These are phyloP conservation scores for Gallinago undulata DNA, from an alignment of 2,113 vertebrate genomes.

Conservation along the genomic window DNA sequence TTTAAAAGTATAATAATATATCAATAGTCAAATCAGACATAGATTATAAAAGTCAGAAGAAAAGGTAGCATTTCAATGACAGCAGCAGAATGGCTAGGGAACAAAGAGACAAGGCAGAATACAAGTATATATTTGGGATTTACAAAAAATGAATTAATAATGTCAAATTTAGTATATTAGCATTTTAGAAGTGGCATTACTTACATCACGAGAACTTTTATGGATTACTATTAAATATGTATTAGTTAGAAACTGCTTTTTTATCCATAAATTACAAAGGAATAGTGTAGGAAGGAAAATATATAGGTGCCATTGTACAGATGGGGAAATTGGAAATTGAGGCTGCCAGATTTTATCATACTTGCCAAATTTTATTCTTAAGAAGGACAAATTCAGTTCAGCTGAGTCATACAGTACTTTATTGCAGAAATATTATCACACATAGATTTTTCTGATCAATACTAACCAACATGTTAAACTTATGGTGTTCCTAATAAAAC, in stretches of 20 bases:
- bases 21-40: neutral
- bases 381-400: neutral
- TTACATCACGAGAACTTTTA: neutral
- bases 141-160: neutral
- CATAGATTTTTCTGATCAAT: constrained; percentile 3
- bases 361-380: neutral
- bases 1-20: neutral
- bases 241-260: neutral
- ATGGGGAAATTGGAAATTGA: constrained; percentile 28
- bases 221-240: neutral
- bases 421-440: neutral
- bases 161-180: neutral
- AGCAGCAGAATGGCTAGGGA: neutral
- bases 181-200: neutral
- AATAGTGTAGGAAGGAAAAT: neutral
- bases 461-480: neutral
- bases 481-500: neutral
- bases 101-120: neutral
- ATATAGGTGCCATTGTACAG: neutral
- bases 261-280: neutral
- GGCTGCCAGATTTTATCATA: neutral
- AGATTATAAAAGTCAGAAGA: neutral
- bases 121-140: neutral
- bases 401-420: neutral
- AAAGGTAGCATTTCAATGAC: neutral